Conservation (phyloP, 2,888 invertebrate species). For the Lepidochitona cinerea region DNA sequence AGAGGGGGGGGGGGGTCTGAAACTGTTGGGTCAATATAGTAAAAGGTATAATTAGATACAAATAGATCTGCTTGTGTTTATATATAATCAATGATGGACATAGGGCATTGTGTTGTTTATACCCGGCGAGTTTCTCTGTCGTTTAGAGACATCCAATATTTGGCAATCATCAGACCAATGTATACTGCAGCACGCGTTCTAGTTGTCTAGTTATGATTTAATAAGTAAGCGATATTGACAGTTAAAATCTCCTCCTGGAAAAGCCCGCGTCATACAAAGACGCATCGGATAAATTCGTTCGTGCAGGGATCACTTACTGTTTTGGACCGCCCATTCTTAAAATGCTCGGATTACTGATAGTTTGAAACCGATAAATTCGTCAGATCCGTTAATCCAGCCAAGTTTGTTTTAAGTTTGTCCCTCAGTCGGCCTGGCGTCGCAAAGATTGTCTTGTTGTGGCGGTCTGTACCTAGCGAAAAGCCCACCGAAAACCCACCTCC, state of each 20-base stretch:
- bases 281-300: neutral
- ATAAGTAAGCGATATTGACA: neutral
- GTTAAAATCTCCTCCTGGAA: neutral
- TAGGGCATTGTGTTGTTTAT: no score
- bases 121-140: no score
- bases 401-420: neutral
- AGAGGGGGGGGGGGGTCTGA: no score
- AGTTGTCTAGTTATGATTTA: conserved; percentile 3
- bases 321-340: conserved; percentile 1
- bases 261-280: neutral
- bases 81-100: no score
- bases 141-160: no score
- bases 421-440: neutral
- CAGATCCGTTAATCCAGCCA: neutral
- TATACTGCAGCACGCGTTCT: neutral
- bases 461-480: neutral
- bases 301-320: neutral
- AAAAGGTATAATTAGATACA: no score
- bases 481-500: no score
- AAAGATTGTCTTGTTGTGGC: no score
- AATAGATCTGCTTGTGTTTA: no score
- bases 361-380: conserved; percentile 4
- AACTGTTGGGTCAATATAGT: no score
- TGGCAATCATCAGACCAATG: no score
- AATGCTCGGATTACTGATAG: neutral